A percentile compares a stretch with the other conserved stretches of the same genome.
These are phyloP conservation scores for Capromys pilorides DNA, from an alignment of 2,797 vertebrate species.

Conservation along the genomic window DNA sequence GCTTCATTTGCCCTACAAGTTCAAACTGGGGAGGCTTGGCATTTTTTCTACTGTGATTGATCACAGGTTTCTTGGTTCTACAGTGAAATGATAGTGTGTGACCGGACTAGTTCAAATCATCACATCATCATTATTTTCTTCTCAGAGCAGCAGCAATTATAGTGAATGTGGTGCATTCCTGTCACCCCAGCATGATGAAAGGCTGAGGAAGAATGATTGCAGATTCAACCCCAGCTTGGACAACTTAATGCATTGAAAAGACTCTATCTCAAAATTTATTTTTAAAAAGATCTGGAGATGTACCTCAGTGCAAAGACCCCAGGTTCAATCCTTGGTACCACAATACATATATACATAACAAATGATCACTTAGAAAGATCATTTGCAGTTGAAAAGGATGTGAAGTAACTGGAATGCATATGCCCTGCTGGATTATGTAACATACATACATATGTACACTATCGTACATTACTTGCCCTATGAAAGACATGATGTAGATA, in stretches of 20 bases:
- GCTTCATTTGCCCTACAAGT: neutral
- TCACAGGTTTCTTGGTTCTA: neutral
- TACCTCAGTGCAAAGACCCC: neutral
- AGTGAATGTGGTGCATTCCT: neutral
- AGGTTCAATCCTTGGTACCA: neutral
- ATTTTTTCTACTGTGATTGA: neutral
- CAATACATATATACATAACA: neutral
- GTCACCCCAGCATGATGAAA: neutral
- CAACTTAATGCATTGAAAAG: neutral
- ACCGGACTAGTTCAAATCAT: neutral
- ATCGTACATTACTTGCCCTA: neutral
- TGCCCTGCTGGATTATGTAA: no score
- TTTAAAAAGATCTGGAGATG: neutral
- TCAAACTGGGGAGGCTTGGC: neutral
- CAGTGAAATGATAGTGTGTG: neutral
- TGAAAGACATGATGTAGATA: neutral
- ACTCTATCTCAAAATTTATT: neutral
- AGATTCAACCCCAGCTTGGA: neutral
- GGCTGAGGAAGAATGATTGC: neutral
- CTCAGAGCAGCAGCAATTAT: neutral
- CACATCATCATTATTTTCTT: no score
- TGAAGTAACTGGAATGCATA: no score
- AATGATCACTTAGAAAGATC: no score
- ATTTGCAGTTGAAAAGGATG: no score
- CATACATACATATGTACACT: neutral